Base-by-base conservation (phyloP, 1,140 invertebrate species). In the Medauroidea extradentata region DNA sequence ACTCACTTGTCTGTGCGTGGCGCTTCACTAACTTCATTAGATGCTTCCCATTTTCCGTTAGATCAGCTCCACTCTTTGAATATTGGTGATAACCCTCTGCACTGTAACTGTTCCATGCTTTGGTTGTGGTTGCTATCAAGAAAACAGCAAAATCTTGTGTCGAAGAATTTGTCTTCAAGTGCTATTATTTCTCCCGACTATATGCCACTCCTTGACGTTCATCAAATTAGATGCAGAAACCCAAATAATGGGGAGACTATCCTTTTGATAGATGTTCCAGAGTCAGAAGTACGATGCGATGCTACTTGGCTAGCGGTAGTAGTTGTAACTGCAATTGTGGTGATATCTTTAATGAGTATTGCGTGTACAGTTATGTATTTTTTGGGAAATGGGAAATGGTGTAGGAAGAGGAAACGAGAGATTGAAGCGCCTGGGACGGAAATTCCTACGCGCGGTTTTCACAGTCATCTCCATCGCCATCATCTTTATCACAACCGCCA, bases 41-140 rank as follows among this genome's bases (percentile, higher is more conserved):
- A 89, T 68, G 86, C 87, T 1, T 85, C 85, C 13, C 56, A 57
- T 72, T 90, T 91, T 66, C 89, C 89, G 9, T 79, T 91, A 53
- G 88, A 91, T 69, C 82, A 83, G 52, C 69, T 92, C 58, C 78
- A 82, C 65, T 81, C 80, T 53, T 75, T 92, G 1, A 81, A 83
- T 62, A 78, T 94, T 21, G 85, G 86, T 24, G 89, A 89, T 14
- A 93, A 94, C 77, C 91, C 90, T 1, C 80, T 94, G 46, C 79
- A 86, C 53, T 95, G 92, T 73, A 94, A 94, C 74, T 94, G 92
- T 67, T 91, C 90, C 16, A 72, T 93, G 50, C 78, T 88, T 42
- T 94, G 91, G 91, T 75, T 94, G 2, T 92, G 89, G 89, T 85
- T 86, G 64, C 75, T 91, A 21, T 79, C 83, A 25, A 79, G 52